Percentiles rank a stretch among this genome's conserved stretches.
Conservation (phyloP, 2,797 vertebrate genomes). For the Leucoraja ocellata region DNA sequence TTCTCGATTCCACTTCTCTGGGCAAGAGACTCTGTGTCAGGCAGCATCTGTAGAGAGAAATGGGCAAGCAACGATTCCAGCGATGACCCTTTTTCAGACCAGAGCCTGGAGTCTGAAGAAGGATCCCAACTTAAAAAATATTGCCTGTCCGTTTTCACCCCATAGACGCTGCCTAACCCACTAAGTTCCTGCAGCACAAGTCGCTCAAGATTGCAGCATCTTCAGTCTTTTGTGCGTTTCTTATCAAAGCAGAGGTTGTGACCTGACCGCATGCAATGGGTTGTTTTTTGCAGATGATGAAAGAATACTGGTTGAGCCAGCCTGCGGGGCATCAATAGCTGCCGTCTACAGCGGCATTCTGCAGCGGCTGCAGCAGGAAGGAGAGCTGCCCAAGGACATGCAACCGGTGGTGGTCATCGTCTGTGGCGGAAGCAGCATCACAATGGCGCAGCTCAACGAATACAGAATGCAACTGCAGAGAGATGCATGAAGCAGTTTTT, state of each 20-base stretch:
- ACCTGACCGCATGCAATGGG: background rate
- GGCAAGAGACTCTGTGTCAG: too few relatives aligned
- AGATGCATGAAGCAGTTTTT: background rate
- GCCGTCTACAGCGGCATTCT: slow-evolving; percentile 51
- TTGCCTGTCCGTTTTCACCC: too few relatives aligned
- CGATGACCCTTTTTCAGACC: too few relatives aligned
- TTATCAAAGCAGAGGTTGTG: background rate
- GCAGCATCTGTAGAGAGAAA: too few relatives aligned
- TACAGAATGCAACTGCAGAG: slow-evolving; percentile 28
- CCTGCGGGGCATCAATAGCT: slow-evolving; percentile 51
- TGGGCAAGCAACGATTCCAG: too few relatives aligned
- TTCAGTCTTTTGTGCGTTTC: too few relatives aligned
- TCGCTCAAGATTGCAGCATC: too few relatives aligned
- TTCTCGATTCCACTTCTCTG: too few relatives aligned
- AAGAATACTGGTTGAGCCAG: slow-evolving; percentile 53
- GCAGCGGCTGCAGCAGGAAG: slow-evolving; percentile 47
- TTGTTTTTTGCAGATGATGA: slow-evolving; percentile 51
- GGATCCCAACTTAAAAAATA: too few relatives aligned
- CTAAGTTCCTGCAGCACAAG: too few relatives aligned
- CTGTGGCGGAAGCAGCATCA: slow-evolving; percentile 52
- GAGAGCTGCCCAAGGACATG: slow-evolving; percentile 46
- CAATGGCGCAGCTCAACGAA: slow-evolving; percentile 45
- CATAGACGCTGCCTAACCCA: too few relatives aligned
- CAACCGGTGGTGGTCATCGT: slow-evolving; percentile 51
- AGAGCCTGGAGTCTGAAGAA: too few relatives aligned